Conservation (phyloP, 2,888 invertebrate species). For the Stenchaetothrips biformis region DNA sequence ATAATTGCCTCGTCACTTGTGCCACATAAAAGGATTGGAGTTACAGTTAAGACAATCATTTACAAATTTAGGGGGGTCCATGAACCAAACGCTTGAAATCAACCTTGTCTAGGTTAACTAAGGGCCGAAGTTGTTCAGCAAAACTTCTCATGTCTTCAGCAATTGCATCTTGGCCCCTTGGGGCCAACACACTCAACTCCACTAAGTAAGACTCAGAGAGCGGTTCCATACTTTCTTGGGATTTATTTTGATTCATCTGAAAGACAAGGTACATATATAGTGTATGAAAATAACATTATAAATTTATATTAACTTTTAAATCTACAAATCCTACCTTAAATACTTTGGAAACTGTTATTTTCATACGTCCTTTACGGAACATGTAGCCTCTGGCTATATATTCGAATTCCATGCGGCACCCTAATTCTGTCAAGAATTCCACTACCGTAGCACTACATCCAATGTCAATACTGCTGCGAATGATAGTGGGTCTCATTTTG, state of each 20-base stretch:
- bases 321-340: slow-evolving; percentile 57
- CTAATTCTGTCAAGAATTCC: slow-evolving; percentile 87
- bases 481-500: slow-evolving; percentile 81
- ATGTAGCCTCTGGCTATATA: slow-evolving; percentile 89
- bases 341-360: slow-evolving; percentile 91
- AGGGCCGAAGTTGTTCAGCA: slow-evolving; percentile 87
- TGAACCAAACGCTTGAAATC: slow-evolving; percentile 71
- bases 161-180: slow-evolving; percentile 87
- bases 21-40: too few relatives aligned
- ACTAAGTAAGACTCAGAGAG: slow-evolving; percentile 90
- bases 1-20: too few relatives aligned
- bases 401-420: slow-evolving; percentile 88
- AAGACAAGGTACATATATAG: slow-evolving; percentile 25
- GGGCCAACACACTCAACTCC: slow-evolving; percentile 84
- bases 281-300: background rate
- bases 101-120: slow-evolving; percentile 88
- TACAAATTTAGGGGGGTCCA: background rate
- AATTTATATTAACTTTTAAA: background rate
- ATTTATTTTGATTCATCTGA: slow-evolving; percentile 65
- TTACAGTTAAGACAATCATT: background rate
- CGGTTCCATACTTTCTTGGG: slow-evolving; percentile 63
- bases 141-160: slow-evolving; percentile 94
- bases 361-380: slow-evolving; percentile 95
- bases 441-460: slow-evolving; percentile 85
- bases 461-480: slow-evolving; percentile 87